Conservation (phyloP, 1,140 invertebrate species). For the Pseudachorutes palmiensis region DNA sequence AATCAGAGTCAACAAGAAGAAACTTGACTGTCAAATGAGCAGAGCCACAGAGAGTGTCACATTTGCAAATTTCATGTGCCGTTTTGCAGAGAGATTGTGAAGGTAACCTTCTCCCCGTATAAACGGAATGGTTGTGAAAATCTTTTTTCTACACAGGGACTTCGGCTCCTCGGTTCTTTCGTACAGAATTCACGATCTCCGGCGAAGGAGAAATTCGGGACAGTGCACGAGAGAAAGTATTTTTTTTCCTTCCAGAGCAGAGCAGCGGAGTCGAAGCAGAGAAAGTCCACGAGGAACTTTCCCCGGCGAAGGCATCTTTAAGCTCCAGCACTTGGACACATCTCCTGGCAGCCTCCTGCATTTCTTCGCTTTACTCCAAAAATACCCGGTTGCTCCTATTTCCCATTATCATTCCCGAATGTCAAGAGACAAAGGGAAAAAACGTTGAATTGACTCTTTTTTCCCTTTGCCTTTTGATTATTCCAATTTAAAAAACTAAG, state of each 20-base stretch:
- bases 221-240: too few species aligned
- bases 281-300: constrained; percentile 1
- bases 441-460: too few species aligned
- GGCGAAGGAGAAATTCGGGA: neutral
- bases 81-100: neutral
- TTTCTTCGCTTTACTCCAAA: too few species aligned
- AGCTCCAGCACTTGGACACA: too few species aligned
- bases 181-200: neutral
- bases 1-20: neutral
- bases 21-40: too few species aligned
- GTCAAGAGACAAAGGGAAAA: too few species aligned
- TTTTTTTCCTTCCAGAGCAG: too few species aligned
- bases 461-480: neutral
- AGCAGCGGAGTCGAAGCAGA: neutral
- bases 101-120: neutral
- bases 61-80: neutral
- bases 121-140: neutral
- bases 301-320: neutral
- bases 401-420: too few species aligned
- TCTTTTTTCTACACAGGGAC: neutral
- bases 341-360: too few species aligned
- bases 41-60: neutral
- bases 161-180: neutral
- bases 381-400: too few species aligned
- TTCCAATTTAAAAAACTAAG: neutral